Evolutionary conservation across 2,113 vertebrate species (phyloP), one percentile per base, ranked within the genome.

Genomic region (Callocephalon fimbriatum): DNA sequence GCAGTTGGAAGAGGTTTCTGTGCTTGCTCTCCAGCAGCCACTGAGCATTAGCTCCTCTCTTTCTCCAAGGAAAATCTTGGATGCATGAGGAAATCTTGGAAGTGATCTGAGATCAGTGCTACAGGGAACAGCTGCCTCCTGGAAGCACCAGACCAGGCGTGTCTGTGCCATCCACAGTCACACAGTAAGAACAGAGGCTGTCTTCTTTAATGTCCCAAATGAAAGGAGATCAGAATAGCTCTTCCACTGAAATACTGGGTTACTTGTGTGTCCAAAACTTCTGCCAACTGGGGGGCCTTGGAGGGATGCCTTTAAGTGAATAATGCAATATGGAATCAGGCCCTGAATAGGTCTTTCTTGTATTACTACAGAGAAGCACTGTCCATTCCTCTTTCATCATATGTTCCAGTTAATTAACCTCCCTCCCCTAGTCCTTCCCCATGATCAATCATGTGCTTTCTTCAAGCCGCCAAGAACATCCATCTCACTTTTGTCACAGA

Each of bases 401-500:
- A 10, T 70, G 19, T 53, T 56, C 16, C 21, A 32, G 32, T 58
- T 72, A 32, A 18, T 74, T 88, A 29, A 16, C 32, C 45, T 92
- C 42, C 12, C 17, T 90, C 5, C 38, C 8, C 13, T 63, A 12
- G 5, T 35, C 40, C 35, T 3, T 86, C 42, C 42, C 32, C 32
- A 15, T 79, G 27, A 29, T 77, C 9, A 1, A 21, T 13, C 51
- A 6, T 1, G 3, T 84, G 75, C 12, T 84, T 90, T 70, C 72
- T 74, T 65, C 50, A 80, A 79, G 38, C 31, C 2, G 6, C 83
- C 29, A 59, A 87, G 70, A 81, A 44, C 65, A 82, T 87, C 70
- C 73, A 44, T 94, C 95, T 94, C 72, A 65, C 38, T 95, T 83
- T 50, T 90, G 85, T 86, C 63, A 92, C 35, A 47, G 67, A 75